Base-by-base conservation (phyloP, 2,113 vertebrate species). In the Brachirus orientalis region DNA sequence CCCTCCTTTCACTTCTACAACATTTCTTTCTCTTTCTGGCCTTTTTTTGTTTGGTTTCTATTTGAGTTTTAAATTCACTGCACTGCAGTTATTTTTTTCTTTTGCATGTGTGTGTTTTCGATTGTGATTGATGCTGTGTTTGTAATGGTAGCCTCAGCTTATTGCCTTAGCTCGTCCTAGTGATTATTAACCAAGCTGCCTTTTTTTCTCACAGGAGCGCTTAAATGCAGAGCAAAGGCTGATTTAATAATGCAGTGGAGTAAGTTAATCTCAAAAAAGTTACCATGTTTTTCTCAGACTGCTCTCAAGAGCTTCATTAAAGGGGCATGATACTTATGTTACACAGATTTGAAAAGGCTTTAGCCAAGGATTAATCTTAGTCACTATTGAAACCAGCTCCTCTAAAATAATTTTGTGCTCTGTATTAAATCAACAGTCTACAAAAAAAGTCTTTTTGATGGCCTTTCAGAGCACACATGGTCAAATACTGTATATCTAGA, bases 361-460 rank as follows among this genome's bases (percentile, higher is more conserved):
- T 82, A 80, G 80, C 82, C 18, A 85, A 80, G 70, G 65, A 67
- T 84, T 76, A 55, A 72, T 11, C 19, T 76, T 66, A 79, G 67
- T 56, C 56, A 47, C 51, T 51, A 69, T 82, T 82, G 45, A 87
- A 82, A 75, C 69, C 63, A 69, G 55, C 43, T 68, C 59, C 50
- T 72, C 33, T 61, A 69, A 86, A 86, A 69, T 70, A 41, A 64
- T 81, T 65, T 46, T 46, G 17, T 22, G 36, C 45, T 63, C 63
- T 60, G 68, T 70, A 47, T 82, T 83, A 83, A 90, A 86, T 84
- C 66, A 74, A 58, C 56, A 28, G 62, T 65, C 64, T 54, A 43
- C 41, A 28, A 11, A 50, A 14, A 50, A 60, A 65, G 71, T 35
- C 53, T 33, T 70, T 75, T 36, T 74, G 13, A 66, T 47, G 45